Conservation (phyloP, 2,113 vertebrate genomes). For the Columbina picui region DNA sequence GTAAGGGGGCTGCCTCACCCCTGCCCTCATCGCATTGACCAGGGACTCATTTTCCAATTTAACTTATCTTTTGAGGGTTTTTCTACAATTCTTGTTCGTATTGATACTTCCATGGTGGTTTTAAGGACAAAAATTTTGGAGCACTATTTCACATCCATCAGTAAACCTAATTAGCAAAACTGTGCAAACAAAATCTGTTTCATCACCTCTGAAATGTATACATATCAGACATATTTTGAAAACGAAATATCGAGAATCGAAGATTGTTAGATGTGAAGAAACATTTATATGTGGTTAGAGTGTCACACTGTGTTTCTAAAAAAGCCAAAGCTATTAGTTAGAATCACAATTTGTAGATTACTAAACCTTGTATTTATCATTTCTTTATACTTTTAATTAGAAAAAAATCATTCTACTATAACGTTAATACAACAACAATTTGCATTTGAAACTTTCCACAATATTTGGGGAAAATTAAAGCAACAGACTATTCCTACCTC, state of each 20-base stretch:
- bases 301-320: not conserved
- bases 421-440: not conserved
- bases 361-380: not conserved
- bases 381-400: not conserved
- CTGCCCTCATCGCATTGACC: not conserved
- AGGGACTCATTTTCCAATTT: not conserved
- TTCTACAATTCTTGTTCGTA: not conserved
- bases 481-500: conserved; percentile 72
- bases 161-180: not conserved
- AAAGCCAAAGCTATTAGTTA: not conserved
- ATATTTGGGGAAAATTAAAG: conserved; percentile 25
- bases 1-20: not conserved
- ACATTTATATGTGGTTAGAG: not conserved
- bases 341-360: not conserved
- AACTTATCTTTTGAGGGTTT: not conserved
- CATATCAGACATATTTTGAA: not conserved
- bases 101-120: not conserved
- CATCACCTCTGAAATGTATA: not conserved
- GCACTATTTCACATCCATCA: not conserved
- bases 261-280: not conserved
- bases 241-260: not conserved
- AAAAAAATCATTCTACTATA: not conserved
- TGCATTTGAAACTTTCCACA: not conserved
- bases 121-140: not conserved
- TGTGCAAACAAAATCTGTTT: not conserved